Percentiles rank a stretch among this genome's conserved stretches.
Conservation (phyloP, 2,797 vertebrate genomes). For the Synaphobranchus kaupii region DNA sequence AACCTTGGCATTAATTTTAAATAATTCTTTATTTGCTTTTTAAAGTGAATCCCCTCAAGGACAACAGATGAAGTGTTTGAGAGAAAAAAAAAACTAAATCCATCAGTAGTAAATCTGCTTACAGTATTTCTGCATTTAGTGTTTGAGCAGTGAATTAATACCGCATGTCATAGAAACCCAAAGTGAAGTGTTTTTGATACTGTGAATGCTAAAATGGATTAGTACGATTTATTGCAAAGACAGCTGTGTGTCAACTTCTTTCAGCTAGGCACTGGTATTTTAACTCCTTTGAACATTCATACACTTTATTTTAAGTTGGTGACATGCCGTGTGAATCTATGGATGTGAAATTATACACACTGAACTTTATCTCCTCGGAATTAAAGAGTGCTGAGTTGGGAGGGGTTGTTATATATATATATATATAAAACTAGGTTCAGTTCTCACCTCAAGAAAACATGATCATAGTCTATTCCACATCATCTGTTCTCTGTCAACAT, state of each 20-base stretch:
- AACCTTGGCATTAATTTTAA: conserved; percentile 29
- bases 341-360: conserved; percentile 74
- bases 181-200: conserved; percentile 51
- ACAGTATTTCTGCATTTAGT: conserved; percentile 40
- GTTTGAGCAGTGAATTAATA: conserved; percentile 62
- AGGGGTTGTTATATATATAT: not conserved
- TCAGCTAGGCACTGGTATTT: conserved; percentile 75
- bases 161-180: conserved; percentile 62
- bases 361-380: conserved; percentile 41
- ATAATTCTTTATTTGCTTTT: conserved; percentile 38
- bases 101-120: conserved; percentile 43
- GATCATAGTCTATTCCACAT: not conserved
- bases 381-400: conserved; percentile 20
- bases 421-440: conserved; percentile 5
- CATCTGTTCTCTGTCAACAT: not conserved
- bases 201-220: conserved; percentile 66
- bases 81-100: conserved; percentile 38
- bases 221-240: conserved; percentile 78
- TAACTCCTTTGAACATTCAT: conserved; percentile 78
- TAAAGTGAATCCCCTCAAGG: conserved; percentile 38
- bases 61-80: conserved; percentile 40
- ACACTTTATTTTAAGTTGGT: conserved; percentile 71
- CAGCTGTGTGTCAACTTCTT: conserved; percentile 78
- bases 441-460: not conserved
- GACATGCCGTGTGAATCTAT: conserved; percentile 74